Percentiles rank a stretch among this genome's conserved stretches.
phyloP scores from a whole-genome alignment of 2,888 invertebrate genomes.

The Muscina levida region DNA sequence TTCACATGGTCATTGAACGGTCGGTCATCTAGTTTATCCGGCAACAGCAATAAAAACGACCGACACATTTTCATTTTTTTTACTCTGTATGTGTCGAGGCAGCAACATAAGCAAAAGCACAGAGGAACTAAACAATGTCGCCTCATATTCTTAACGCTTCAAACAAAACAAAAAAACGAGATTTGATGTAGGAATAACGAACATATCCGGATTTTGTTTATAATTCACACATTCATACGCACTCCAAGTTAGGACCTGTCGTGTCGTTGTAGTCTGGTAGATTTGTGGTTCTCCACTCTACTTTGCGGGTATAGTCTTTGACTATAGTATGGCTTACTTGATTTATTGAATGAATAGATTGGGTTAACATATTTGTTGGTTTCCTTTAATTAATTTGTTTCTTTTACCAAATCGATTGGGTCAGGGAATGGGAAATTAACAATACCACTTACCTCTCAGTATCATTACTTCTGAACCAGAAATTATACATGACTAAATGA shows the following conservation, averaged over 20 bases:
- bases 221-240: constrained; percentile 10
- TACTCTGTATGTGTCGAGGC: constrained; percentile 14
- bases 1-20: constrained; percentile 59
- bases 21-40: constrained; percentile 50
- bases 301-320: background rate
- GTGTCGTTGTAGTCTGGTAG: background rate
- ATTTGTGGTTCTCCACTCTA: background rate
- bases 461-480: no score
- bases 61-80: constrained; percentile 55
- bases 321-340: constrained; percentile 69
- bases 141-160: constrained; percentile 62
- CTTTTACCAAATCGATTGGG: constrained; percentile 75
- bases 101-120: constrained; percentile 22
- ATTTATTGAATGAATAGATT: constrained; percentile 77
- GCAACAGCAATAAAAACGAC: constrained; percentile 52
- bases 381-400: constrained; percentile 79
- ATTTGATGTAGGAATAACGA: constrained; percentile 32
- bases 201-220: constrained; percentile 12
- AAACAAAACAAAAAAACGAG: constrained; percentile 41
- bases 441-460: no score
- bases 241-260: background rate
- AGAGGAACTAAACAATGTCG: constrained; percentile 40
- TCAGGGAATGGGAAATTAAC: no score
- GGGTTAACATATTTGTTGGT: constrained; percentile 77
- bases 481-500: no score